Conservation (phyloP, 2,888 invertebrate species). For the Unio delphinus region DNA sequence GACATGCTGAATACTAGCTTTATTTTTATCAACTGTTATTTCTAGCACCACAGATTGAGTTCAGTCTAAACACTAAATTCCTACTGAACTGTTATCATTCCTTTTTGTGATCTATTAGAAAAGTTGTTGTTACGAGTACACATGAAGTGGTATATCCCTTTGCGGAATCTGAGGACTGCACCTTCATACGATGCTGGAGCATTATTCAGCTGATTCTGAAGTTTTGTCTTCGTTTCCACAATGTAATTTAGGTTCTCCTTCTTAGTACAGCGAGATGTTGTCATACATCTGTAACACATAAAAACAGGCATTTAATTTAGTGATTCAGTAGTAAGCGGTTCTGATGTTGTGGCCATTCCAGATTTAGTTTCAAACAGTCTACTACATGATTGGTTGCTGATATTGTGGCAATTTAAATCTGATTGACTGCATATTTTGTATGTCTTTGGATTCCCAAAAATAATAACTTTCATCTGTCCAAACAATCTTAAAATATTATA, state of each 20-base stretch:
- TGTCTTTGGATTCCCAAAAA: too few relatives aligned
- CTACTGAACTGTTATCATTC: constrained; percentile 55
- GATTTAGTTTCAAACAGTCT: too few relatives aligned
- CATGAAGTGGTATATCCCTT: constrained; percentile 66
- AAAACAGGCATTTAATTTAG: not conserved
- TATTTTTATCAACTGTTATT: too few relatives aligned
- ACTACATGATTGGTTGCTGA: too few relatives aligned
- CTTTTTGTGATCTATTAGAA: constrained; percentile 68
- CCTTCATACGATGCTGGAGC: constrained; percentile 70
- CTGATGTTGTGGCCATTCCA: too few relatives aligned
- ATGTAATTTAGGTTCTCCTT: constrained; percentile 19
- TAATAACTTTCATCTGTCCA: too few relatives aligned
- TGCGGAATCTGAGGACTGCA: constrained; percentile 58
- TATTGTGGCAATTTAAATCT: too few relatives aligned
- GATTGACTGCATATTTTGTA: too few relatives aligned
- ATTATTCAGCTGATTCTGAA: constrained; percentile 63
- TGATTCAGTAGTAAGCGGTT: too few relatives aligned
- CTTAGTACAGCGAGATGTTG: constrained; percentile 30
- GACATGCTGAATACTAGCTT: too few relatives aligned
- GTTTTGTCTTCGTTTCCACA: constrained; percentile 42
- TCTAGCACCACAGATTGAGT: too few relatives aligned
- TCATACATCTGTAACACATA: constrained; percentile 43
- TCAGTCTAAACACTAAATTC: not conserved
- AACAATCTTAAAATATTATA: too few relatives aligned
- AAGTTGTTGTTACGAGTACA: constrained; percentile 70